phyloP scores from a whole-genome alignment of 2,888 invertebrate species.

The Diloba caeruleocephala region DNA sequence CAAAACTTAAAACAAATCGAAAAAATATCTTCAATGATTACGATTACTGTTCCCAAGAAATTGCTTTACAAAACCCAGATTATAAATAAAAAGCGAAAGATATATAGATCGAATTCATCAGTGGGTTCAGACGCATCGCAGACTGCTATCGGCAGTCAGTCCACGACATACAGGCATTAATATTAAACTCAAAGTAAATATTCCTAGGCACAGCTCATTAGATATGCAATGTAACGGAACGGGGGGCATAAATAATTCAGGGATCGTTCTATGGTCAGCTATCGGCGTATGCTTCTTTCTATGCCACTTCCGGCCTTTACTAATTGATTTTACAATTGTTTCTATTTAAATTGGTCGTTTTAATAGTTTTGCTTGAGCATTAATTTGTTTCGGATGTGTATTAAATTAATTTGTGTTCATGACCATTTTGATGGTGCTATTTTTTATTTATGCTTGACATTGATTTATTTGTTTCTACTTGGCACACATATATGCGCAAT shows the following conservation, averaged over 20 bases:
- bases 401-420: constrained; percentile 30
- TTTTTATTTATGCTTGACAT: constrained; percentile 27
- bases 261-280: constrained; percentile 56
- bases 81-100: constrained; percentile 50
- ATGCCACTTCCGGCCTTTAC: constrained; percentile 64
- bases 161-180: constrained; percentile 56
- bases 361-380: constrained; percentile 40
- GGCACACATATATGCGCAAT: constrained; percentile 21
- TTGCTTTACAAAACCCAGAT: constrained; percentile 35
- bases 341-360: constrained; percentile 54
- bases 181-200: constrained; percentile 61
- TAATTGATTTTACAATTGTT: constrained; percentile 65
- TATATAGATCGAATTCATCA: constrained; percentile 44
- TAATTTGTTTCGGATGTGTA: constrained; percentile 51
- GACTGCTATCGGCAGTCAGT: constrained; percentile 54
- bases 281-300: constrained; percentile 67
- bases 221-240: constrained; percentile 85
- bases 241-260: constrained; percentile 77
- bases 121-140: constrained; percentile 46
- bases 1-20: constrained; percentile 33
- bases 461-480: constrained; percentile 31
- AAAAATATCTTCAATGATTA: constrained; percentile 21
- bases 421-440: constrained; percentile 16
- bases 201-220: constrained; percentile 72
- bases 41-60: constrained; percentile 11